Conservation (phyloP, 2,888 invertebrate genomes). For the Hofmannophila pseudospretella region DNA sequence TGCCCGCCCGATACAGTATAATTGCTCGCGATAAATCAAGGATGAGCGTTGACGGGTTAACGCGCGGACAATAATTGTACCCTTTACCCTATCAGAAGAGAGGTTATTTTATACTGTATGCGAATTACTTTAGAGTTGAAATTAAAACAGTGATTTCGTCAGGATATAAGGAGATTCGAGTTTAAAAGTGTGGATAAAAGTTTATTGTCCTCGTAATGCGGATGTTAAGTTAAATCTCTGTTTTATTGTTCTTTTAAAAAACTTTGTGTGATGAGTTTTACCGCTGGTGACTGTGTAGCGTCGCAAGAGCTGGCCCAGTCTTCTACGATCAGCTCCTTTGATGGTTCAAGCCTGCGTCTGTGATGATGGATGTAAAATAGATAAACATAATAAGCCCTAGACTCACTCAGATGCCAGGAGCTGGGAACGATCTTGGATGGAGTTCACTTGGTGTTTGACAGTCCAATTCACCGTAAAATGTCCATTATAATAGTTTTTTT, state of each 20-base stretch:
- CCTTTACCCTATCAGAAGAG: slow-evolving; percentile 33
- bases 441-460: too few species aligned
- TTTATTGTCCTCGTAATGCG: slow-evolving; percentile 39
- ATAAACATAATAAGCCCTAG: too few species aligned
- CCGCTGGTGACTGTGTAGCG: too few species aligned
- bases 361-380: too few species aligned
- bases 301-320: too few species aligned
- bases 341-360: too few species aligned
- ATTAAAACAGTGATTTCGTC: not conserved
- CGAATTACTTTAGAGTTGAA: slow-evolving; percentile 3
- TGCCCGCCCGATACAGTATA: slow-evolving; percentile 34
- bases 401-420: too few species aligned
- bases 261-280: too few species aligned
- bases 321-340: too few species aligned
- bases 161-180: not conserved
- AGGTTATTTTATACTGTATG: not conserved
- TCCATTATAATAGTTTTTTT: too few species aligned
- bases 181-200: slow-evolving; percentile 19
- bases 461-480: too few species aligned
- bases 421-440: too few species aligned
- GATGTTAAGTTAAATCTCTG: slow-evolving; percentile 20
- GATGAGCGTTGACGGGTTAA: slow-evolving; percentile 62
- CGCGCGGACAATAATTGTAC: slow-evolving; percentile 47
- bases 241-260: not conserved
- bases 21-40: slow-evolving; percentile 63